These are phyloP conservation scores for Pseudomyrmex sp. DNA, from an alignment of 1,140 invertebrate genomes.

Conservation along the genomic window DNA sequence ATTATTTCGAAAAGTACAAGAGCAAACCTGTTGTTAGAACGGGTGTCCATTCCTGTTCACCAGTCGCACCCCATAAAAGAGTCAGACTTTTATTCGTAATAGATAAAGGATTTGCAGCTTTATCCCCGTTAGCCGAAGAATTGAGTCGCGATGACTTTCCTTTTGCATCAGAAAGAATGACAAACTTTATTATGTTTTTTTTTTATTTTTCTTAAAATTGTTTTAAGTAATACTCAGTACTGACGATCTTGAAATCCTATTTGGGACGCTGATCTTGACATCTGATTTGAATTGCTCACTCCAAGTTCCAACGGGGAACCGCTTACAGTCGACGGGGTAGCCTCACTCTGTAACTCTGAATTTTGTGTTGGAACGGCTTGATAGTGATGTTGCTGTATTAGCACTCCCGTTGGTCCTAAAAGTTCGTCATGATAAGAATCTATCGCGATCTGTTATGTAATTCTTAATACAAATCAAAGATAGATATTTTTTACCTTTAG, in stretches of 20 bases:
- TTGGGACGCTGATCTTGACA: slow-evolving; percentile 82
- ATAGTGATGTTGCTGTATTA: slow-evolving; percentile 97
- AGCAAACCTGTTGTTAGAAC: slow-evolving; percentile 94
- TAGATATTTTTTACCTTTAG: slow-evolving; percentile 89
- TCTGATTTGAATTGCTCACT: slow-evolving; percentile 60
- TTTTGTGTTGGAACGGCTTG: slow-evolving; percentile 90
- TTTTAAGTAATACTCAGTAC: slow-evolving; percentile 63
- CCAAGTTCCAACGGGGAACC: slow-evolving; percentile 75
- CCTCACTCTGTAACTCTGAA: slow-evolving; percentile 72
- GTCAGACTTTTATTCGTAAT: slow-evolving; percentile 88
- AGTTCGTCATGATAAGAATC: slow-evolving; percentile 30
- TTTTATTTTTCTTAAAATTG: not conserved
- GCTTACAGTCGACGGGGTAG: slow-evolving; percentile 66
- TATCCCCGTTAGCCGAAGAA: slow-evolving; percentile 75
- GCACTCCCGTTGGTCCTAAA: slow-evolving; percentile 92
- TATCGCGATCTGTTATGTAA: not conserved
- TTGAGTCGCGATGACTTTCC: slow-evolving; percentile 74
- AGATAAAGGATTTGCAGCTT: slow-evolving; percentile 68
- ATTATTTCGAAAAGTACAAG: not conserved
- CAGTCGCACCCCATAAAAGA: slow-evolving; percentile 95
- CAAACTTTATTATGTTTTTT: slow-evolving; percentile 1
- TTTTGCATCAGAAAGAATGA: slow-evolving; percentile 74
- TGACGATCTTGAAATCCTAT: slow-evolving; percentile 84
- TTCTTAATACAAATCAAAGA: not conserved
- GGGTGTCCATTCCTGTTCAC: slow-evolving; percentile 98